Conservation (phyloP, 2,113 vertebrate species). For the Plotosus lineatus region DNA sequence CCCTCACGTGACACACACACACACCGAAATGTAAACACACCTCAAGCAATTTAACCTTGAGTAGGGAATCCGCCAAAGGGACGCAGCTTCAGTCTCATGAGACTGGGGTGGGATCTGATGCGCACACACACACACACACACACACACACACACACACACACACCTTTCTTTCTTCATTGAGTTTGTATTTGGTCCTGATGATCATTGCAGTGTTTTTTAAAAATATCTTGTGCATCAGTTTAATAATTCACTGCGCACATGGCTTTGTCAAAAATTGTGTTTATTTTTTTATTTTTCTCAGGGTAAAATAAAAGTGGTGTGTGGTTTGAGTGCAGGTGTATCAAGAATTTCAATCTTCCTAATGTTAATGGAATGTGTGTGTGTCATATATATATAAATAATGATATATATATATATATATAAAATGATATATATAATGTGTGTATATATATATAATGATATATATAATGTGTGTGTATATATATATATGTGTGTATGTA, state of each 20-base stretch:
- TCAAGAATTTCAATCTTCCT: not conserved
- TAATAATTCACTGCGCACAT: too few relatives aligned
- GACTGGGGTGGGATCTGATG: not conserved
- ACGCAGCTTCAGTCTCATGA: not conserved
- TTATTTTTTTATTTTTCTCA: not conserved
- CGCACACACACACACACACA: constrained; percentile 11
- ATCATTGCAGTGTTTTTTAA: too few relatives aligned
- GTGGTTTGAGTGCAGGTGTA: not conserved
- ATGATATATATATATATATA: too few relatives aligned
- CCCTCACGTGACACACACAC: not conserved
- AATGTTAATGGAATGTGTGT: not conserved
- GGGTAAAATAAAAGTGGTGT: too few relatives aligned
- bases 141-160: not conserved
- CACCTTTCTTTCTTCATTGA: not conserved
- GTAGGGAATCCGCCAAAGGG: constrained; percentile 30
- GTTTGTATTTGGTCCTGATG: not conserved
- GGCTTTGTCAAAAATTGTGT: too few relatives aligned
- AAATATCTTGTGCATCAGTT: too few relatives aligned
- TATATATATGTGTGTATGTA: too few relatives aligned
- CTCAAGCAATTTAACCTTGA: constrained; percentile 28
- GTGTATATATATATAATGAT: too few relatives aligned
- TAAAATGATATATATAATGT: too few relatives aligned
- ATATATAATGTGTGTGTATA: too few relatives aligned
- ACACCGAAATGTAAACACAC: constrained; percentile 48
- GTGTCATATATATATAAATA: too few relatives aligned